Percentiles rank a stretch among this genome's conserved stretches.
phyloP scores from a whole-genome alignment of 2,797 vertebrate species.

The Arrhamphus sclerolepis region DNA sequence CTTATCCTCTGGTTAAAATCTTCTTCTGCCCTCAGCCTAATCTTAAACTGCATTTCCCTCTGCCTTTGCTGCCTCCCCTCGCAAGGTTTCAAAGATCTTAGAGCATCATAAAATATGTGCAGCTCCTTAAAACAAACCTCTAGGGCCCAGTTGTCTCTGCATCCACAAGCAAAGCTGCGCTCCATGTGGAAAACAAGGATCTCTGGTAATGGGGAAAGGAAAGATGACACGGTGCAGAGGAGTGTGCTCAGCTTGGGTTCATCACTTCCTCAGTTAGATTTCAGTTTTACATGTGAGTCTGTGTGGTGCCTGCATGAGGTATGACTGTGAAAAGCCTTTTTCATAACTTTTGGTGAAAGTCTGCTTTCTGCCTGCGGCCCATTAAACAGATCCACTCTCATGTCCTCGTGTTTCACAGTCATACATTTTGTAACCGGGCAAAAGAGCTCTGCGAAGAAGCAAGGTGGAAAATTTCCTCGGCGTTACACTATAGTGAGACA shows the following conservation, averaged over 20 bases:
- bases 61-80: constrained; percentile 24
- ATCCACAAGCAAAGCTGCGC: constrained; percentile 50
- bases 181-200: constrained; percentile 53
- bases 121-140: constrained; percentile 66
- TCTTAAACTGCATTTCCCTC: constrained; percentile 29
- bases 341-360: constrained; percentile 54
- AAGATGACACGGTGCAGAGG: constrained; percentile 20
- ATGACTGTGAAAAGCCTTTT: constrained; percentile 42
- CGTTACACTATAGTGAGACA: constrained; percentile 61
- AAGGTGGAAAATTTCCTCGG: constrained; percentile 66
- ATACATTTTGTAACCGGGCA: constrained; percentile 49
- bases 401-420: constrained; percentile 55
- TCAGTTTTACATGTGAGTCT: constrained; percentile 23
- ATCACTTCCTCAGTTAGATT: constrained; percentile 38
- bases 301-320: constrained; percentile 42
- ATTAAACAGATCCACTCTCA: constrained; percentile 55
- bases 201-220: constrained; percentile 49
- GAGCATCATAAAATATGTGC: constrained; percentile 75
- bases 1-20: constrained; percentile 30
- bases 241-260: constrained; percentile 26
- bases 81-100: constrained; percentile 58
- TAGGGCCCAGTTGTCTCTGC: constrained; percentile 50
- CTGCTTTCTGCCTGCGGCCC: constrained; percentile 55
- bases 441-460: constrained; percentile 55
- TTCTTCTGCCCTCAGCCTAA: constrained; percentile 1